A percentile compares a stretch with the other conserved stretches of the same genome.
Evolutionary conservation across 2,113 vertebrate genomes (phyloP).

Genomic region (Sceloporus tristichus): DNA sequence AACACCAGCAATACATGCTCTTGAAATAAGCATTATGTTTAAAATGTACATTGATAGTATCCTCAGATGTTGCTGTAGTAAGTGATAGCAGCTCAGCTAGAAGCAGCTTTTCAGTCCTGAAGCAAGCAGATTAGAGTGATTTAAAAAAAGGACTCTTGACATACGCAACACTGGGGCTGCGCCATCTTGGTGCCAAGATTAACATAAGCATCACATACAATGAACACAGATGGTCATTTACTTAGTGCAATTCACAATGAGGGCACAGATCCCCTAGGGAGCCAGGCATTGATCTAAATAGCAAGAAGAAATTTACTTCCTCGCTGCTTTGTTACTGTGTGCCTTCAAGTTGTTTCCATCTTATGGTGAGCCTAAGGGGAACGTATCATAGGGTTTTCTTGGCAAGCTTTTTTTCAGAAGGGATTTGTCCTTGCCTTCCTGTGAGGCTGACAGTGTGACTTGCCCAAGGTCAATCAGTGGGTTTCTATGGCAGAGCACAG

Average conservation of each 20-base stretch:
- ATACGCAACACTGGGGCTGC: background rate
- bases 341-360: too few species aligned
- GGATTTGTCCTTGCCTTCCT: too few species aligned
- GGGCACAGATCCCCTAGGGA: background rate
- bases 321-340: too few species aligned
- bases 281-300: background rate
- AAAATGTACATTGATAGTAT: background rate
- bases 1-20: background rate
- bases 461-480: too few species aligned
- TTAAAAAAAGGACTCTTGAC: slow-evolving; percentile 7
- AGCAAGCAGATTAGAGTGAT: slow-evolving; percentile 30
- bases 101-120: background rate
- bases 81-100: slow-evolving; percentile 15
- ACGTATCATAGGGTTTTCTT: too few species aligned
- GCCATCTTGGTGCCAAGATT: background rate
- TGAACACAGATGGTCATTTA: background rate
- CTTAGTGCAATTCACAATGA: background rate
- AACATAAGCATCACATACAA: slow-evolving; percentile 1
- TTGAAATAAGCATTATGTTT: background rate
- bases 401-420: too few species aligned
- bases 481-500: too few species aligned
- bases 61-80: background rate
- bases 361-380: too few species aligned
- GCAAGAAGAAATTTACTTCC: too few species aligned
- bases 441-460: too few species aligned